A percentile compares a stretch with the other conserved stretches of the same genome.
These are phyloP conservation scores for Pegoplata infirma DNA, from an alignment of 2,888 invertebrate species.

Conservation along the genomic window DNA sequence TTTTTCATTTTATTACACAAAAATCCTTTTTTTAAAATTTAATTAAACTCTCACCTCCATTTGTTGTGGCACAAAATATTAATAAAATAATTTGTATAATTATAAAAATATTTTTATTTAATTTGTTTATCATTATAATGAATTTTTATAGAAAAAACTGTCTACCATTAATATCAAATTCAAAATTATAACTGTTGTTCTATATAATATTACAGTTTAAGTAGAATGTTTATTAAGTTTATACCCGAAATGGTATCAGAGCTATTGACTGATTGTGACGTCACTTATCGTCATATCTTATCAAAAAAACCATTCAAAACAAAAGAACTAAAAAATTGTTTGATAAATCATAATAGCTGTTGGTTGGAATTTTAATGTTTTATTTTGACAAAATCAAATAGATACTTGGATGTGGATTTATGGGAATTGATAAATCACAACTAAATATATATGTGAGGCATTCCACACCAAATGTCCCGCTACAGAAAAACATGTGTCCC, in stretches of 20 bases:
- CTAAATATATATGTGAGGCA: too few species aligned
- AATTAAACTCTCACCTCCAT: neutral
- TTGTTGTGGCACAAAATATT: neutral
- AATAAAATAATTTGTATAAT: constrained; percentile 8
- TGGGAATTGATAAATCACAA: too few species aligned
- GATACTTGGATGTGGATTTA: too few species aligned
- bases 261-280: constrained; percentile 54
- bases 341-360: neutral
- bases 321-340: constrained; percentile 18
- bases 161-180: constrained; percentile 24
- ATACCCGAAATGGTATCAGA: too few species aligned
- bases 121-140: constrained; percentile 20
- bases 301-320: constrained; percentile 35
- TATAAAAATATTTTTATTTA: neutral
- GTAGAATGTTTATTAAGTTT: neutral
- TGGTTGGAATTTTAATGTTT: neutral
- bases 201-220: neutral
- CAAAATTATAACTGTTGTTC: constrained; percentile 26
- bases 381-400: too few species aligned
- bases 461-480: too few species aligned
- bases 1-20: too few species aligned
- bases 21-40: neutral
- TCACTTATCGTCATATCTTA: constrained; percentile 57
- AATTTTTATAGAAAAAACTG: neutral
- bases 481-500: too few species aligned